Conservation (phyloP, 2,797 vertebrate genomes). For the Pseudochaenichthys georgianus region DNA sequence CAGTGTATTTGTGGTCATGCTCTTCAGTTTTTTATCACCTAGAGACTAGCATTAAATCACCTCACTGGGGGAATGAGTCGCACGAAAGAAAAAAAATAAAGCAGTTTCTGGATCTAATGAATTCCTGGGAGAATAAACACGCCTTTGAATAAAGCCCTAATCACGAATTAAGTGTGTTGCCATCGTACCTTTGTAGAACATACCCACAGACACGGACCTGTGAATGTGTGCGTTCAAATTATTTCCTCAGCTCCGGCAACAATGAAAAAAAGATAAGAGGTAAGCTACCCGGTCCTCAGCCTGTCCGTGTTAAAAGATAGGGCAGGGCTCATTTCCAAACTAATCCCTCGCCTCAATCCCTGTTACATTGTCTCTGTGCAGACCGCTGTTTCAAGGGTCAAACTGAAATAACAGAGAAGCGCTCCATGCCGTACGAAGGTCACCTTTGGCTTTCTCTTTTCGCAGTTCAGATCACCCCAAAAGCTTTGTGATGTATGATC, state of each 20-base stretch:
- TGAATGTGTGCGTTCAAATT: slow-evolving; percentile 75
- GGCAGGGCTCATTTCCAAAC: slow-evolving; percentile 75
- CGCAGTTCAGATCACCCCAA: slow-evolving; percentile 44
- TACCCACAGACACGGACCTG: slow-evolving; percentile 74
- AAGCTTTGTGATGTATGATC: slow-evolving; percentile 29
- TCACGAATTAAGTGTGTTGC: slow-evolving; percentile 90
- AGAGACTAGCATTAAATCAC: slow-evolving; percentile 90
- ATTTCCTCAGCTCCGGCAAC: slow-evolving; percentile 76
- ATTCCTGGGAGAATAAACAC: slow-evolving; percentile 90
- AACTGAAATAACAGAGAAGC: slow-evolving; percentile 60
- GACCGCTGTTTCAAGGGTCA: slow-evolving; percentile 69
- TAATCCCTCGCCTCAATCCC: slow-evolving; percentile 77
- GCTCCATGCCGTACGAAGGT: slow-evolving; percentile 62
- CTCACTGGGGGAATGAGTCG: slow-evolving; percentile 87
- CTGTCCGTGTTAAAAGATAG: slow-evolving; percentile 71
- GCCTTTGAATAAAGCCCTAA: slow-evolving; percentile 89
- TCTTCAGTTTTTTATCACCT: slow-evolving; percentile 89
- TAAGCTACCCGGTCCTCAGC: slow-evolving; percentile 71
- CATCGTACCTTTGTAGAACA: slow-evolving; percentile 85
- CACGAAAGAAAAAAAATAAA: slow-evolving; percentile 80
- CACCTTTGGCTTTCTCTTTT: slow-evolving; percentile 56
- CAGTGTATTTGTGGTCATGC: slow-evolving; percentile 90
- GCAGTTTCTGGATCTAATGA: slow-evolving; percentile 89
- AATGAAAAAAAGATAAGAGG: slow-evolving; percentile 72
- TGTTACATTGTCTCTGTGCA: slow-evolving; percentile 68